Base-by-base conservation (phyloP, 2,888 invertebrate genomes). In the Orthonychiurus folsomi region DNA sequence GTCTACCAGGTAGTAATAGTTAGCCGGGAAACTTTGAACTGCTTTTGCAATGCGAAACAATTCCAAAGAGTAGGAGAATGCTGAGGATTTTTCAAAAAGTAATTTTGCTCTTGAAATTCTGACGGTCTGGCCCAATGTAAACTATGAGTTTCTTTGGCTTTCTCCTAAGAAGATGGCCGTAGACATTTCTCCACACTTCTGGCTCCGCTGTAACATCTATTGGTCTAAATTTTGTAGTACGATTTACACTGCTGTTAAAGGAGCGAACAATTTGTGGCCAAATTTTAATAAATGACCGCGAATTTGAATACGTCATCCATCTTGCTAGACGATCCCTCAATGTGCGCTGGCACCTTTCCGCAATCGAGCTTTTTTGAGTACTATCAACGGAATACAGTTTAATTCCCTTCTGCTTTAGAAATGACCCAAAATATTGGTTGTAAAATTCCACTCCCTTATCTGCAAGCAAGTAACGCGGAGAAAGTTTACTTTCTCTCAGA, bases 371-470 rank as follows among this genome's bases (percentile, higher is more conserved):
- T 20, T 56, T 56, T 3, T 27, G 3, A 5, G 15, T 28, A 3
- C 18, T 9, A 2, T 18, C 3, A n/a, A 56, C 37, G 20, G 27
- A 26, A 21, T 27, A 56, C 3, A 56, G 3, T 56, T 27, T 5
- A n/a, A 21, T 56, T 3, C 20, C 56, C 25, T 56, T 25, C 5
- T 9, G 15, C 20, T 26, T 2, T 20, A 56, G 23, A 9, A 27
- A 27, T 2, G 20, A 3, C 5, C 2, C 3, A 3, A 56, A 25
- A 28, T 28, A 3, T 3, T 18, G 2, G 28, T 56, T 56, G 28
- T 56, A 56, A 56, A 56, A 56, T 28, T 56, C 27, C 5, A 3
- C 28, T 28, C 56, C 56, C 28, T 56, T n/a, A 28, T 56, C 56
- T 3, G 23, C 28, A 27, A 56, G 20, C 3, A 56, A 3, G 27